Evolutionary conservation across 1,140 invertebrate genomes (phyloP), one percentile per base, ranked within the genome.

Genomic region (Macrotrachela quadricornifera): DNA sequence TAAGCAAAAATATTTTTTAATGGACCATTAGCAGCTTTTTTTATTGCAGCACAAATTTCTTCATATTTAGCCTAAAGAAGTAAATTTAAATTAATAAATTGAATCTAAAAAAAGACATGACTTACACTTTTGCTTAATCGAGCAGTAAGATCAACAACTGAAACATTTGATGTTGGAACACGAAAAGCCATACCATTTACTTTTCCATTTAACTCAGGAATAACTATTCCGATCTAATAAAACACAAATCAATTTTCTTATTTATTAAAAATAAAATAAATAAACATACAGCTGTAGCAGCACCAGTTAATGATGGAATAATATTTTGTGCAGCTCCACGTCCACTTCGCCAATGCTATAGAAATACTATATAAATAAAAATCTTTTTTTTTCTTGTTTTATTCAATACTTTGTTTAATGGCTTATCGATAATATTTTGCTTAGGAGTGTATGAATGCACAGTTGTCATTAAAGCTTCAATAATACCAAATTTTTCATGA

Each of bases 171-270:
- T 21, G 82, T 79, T 10, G 92, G 92, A 0, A 97, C 90, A 68
- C 92, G 80, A 80, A 99, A 95, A 46, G 91, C 88, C 90, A 96
- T 97, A 56, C 91, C 91, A 55, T 88, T 94, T 36, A 96, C 72
- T 57, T 71, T 71, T 10, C 69, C 68, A 54, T 68, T 70, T 42
- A 69, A 58, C 18, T 61, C 61, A 17, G 68, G 70, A 45, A 71
- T 71, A 21, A 70, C 69, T 59, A 68, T 61, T 12, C 58, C 63
- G 6, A 97, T 8, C 21, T 30, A 4, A 8, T 4, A 4, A 30
- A 30, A 30, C n/a, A n/a, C 2, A 2, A 30, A 30, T 4, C 21
- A 8, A 30, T 30, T 8, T 30, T 4, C 8, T 30, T n/a, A n/a
- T n/a, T n/a, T n/a, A n/a, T n/a, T n/a, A 4, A 4, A 30, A 30